Evolutionary conservation across 53 echinoderm and acorn worm genomes (phyloP).

Genomic region (Patiria pectinifera): DNA sequence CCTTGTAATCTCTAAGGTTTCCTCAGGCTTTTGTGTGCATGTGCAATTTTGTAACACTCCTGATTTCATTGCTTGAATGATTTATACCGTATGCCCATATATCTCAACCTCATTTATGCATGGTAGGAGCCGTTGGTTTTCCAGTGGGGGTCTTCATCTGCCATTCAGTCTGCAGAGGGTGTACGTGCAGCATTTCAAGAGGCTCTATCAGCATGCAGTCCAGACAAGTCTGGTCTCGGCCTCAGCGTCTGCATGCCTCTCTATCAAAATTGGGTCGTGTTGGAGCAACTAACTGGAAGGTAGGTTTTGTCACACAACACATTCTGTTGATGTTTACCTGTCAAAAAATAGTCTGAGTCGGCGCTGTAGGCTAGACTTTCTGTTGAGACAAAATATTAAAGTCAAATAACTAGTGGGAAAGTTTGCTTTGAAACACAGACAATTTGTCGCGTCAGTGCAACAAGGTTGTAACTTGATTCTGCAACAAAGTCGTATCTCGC

Average conservation of each 20-base stretch:
- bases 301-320: background rate
- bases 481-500: no score
- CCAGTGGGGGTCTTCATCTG: slow-evolving; percentile 53
- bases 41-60: no score
- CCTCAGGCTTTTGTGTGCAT: no score
- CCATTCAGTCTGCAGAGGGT: slow-evolving; percentile 41
- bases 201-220: slow-evolving; percentile 53
- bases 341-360: background rate
- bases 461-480: no score
- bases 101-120: background rate
- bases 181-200: slow-evolving; percentile 47
- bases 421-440: no score
- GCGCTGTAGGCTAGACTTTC: background rate
- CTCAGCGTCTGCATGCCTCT: slow-evolving; percentile 53
- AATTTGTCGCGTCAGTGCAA: no score
- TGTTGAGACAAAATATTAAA: no score
- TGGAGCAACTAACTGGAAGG: slow-evolving; percentile 50
- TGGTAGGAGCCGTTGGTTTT: slow-evolving; percentile 60
- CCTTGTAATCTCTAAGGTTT: no score
- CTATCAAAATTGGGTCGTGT: slow-evolving; percentile 56
- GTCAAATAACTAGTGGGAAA: no score
- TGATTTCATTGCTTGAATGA: no score
- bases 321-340: background rate
- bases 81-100: no score
- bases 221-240: slow-evolving; percentile 24